A percentile compares a stretch with the other conserved stretches of the same genome.
Evolutionary conservation across 2,888 invertebrate genomes (phyloP).

Genomic region (Rhingia campestris): DNA sequence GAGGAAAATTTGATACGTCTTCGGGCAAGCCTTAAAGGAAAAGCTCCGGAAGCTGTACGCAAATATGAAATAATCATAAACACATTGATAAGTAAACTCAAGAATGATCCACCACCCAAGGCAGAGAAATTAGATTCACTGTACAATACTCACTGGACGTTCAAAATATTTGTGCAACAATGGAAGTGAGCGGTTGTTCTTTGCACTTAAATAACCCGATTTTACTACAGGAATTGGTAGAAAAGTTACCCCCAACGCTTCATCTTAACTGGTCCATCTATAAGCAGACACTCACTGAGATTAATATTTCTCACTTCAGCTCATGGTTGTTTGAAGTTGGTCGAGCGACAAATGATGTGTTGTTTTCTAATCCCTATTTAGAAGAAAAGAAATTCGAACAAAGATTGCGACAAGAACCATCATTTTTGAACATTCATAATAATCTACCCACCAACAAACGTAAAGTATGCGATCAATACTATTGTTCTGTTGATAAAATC

Average conservation of each 20-base stretch:
- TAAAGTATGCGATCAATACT: neutral
- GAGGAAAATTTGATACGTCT: constrained; percentile 30
- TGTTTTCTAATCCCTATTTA: no score
- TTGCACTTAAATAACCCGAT: constrained; percentile 36
- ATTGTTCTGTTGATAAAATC: constrained; percentile 9
- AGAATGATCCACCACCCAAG: no score
- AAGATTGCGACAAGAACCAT: constrained; percentile 8
- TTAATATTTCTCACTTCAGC: no score
- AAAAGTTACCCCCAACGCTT: no score
- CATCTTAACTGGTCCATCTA: no score
- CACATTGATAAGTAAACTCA: constrained; percentile 30
- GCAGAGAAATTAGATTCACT: constrained; percentile 26
- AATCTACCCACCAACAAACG: neutral
- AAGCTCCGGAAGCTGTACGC: constrained; percentile 28
- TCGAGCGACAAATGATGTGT: no score
- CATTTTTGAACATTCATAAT: neutral
- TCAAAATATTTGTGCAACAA: no score
- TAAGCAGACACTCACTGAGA: no score
- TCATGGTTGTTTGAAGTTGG: no score
- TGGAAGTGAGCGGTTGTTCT: constrained; percentile 24
- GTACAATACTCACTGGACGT: no score
- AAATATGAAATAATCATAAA: constrained; percentile 39
- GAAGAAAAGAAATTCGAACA: no score
- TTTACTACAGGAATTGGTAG: no score
- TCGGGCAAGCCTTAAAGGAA: constrained; percentile 21